A percentile compares a stretch with the other conserved stretches of the same genome.
These are phyloP conservation scores for Apteryx mantelli DNA, from an alignment of 2,113 vertebrate genomes.

Conservation along the genomic window DNA sequence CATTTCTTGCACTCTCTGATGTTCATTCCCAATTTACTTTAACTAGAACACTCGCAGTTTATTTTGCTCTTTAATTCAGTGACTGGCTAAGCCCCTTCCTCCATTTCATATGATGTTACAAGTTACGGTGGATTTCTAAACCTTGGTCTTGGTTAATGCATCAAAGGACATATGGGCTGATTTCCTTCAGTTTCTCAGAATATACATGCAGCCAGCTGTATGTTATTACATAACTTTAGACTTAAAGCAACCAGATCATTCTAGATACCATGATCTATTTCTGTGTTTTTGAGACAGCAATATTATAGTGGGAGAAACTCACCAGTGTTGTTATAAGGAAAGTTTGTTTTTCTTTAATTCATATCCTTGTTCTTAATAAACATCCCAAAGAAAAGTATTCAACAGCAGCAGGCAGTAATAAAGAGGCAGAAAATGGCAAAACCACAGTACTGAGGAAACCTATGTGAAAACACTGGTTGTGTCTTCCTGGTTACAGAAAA, in stretches of 20 bases:
- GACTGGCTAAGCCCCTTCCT: slow-evolving; percentile 4
- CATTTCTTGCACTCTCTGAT: background rate
- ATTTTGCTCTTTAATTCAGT: background rate
- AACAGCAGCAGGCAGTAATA: slow-evolving; percentile 77
- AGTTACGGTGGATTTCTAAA: slow-evolving; percentile 49
- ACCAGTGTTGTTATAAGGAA: slow-evolving; percentile 59
- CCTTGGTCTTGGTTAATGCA: slow-evolving; percentile 63
- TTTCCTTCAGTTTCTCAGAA: slow-evolving; percentile 63
- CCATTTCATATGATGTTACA: slow-evolving; percentile 28
- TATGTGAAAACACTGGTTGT: slow-evolving; percentile 83
- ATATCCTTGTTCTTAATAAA: slow-evolving; percentile 79
- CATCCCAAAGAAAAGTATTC: slow-evolving; percentile 76
- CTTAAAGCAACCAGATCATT: slow-evolving; percentile 61
- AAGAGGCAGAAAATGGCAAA: slow-evolving; percentile 82
- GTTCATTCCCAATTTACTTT: slow-evolving; percentile 8
- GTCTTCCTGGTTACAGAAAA: slow-evolving; percentile 89
- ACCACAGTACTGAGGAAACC: slow-evolving; percentile 81
- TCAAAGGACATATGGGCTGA: slow-evolving; percentile 60
- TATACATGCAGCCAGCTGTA: slow-evolving; percentile 59
- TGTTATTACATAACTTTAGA: slow-evolving; percentile 69
- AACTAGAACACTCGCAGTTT: background rate
- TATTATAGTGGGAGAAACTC: slow-evolving; percentile 56
- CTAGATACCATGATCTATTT: slow-evolving; percentile 54
- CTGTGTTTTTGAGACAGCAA: slow-evolving; percentile 59
- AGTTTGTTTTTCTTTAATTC: slow-evolving; percentile 68